Evolutionary conservation across 2,113 vertebrate species (phyloP), one percentile per base, ranked within the genome.

Genomic region (Sardina pilchardus): DNA sequence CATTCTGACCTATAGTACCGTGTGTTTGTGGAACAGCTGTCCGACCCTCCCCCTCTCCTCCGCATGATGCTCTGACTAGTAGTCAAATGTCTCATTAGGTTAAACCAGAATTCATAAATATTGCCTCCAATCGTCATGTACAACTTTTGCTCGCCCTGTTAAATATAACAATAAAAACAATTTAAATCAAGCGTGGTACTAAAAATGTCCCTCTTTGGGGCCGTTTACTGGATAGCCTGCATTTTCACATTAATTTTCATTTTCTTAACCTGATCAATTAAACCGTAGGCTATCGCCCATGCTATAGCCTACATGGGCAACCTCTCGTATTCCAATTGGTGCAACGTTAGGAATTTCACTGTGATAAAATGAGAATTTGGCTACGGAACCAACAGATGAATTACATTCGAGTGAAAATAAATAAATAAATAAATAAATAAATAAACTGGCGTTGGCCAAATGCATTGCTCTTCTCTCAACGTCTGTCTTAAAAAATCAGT

Each of bases 1-100:
- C 24, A 71, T 44, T 47, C 71, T 78, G 71, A 78, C 71, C 71
- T 78, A 78, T 78, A 78, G 71, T 78, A 16, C 71, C 71, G 30
- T 17, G 71, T 78, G 71, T 34, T 78, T 78, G 30, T 78, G 34
- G 71, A 78, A 78, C 71, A 78, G 71, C 71, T 78, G 71, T 78
- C 71, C 71, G 19, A 78, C 71, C 71, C 71, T 78, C 71, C 71
- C 71, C 71, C 71, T 71, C 63, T 78, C 71, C 71, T 78, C 71
- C 71, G 71, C 71, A 78, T 78, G n/a, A 67, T 67, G n/a, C 63
- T 67, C 71, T 14, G 30, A 78, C 71, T 78, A 16, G 71, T 75
- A 78, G 48, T 14, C 3, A 50, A 50, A 39, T 78, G 71, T 78
- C 71, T 39, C 71, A 63, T 63, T 63, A 75, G 14, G 34, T 34